Conservation (phyloP, 2,113 vertebrate species). For the Bubo blakistoni region DNA sequence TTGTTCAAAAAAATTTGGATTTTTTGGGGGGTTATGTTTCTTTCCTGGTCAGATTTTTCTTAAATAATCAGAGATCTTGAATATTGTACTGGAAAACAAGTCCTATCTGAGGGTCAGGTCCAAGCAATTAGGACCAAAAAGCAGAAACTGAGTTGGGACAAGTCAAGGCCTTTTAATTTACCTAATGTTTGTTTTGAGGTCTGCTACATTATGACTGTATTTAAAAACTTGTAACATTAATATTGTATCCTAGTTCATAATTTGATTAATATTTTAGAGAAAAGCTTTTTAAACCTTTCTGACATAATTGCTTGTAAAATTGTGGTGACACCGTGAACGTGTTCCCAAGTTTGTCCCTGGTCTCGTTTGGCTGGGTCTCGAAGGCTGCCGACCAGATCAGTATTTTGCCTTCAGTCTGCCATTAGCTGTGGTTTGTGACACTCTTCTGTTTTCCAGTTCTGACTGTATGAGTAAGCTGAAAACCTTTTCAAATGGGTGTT, state of each 20-base stretch:
- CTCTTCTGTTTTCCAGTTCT: neutral
- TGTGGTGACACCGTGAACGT: accelerated
- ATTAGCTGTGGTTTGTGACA: accelerated
- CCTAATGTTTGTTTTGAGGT: neutral
- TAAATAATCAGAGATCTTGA: neutral
- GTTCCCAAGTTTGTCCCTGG: neutral
- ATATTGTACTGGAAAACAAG: neutral
- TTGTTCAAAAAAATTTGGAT: neutral
- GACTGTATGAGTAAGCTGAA: neutral
- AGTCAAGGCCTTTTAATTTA: neutral
- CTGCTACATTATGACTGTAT: neutral
- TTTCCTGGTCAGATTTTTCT: neutral
- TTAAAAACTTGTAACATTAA: neutral
- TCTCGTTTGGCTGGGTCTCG: neutral
- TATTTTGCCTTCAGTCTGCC: neutral
- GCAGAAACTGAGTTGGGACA: neutral
- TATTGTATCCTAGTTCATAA: neutral
- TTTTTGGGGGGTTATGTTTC: neutral
- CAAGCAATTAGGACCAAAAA: neutral
- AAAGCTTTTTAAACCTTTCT: neutral
- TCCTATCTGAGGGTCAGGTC: neutral
- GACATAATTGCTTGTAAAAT: neutral
- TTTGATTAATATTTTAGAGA: neutral
- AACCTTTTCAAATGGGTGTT: neutral
- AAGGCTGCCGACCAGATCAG: neutral